Base-by-base conservation (phyloP, 2,888 invertebrate genomes). In the Xestoiulus laeticollis region DNA sequence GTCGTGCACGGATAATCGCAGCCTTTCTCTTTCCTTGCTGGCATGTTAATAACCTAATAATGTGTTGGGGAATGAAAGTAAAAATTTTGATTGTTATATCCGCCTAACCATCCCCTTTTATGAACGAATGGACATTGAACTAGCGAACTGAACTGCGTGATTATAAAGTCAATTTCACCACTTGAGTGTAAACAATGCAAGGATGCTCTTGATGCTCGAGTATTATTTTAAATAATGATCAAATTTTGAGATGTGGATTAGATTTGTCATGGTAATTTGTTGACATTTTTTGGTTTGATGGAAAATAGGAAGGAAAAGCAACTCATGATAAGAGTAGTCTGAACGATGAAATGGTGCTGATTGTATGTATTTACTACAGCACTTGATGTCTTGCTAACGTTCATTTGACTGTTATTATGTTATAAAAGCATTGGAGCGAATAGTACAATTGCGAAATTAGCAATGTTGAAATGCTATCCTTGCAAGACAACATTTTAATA, bases 11-110 rank as follows among this genome's bases (percentile, higher is more conserved):
- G 12, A 10, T 26, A 68, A 68, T 68, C 26, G 68, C 12, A n/a
- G 68, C 68, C 26, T 68, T 68, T 68, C 68, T 68, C 68, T 68
- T 68, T 68, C 68, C 68, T 68, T 26, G 68, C 26, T 68, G 68
- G 68, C 14, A 68, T 68, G 68, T 26, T 68, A 68, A 68, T 68
- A 68, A 68, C 19, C 68, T 26, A 68, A n/a, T 26, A 68, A 68
- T 14, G 26, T 68, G 26, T 8, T 68, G 26, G 12, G 12, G 68
- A 6, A 68, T 68, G 68, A 68, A 68, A 68, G 68, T 68, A 26
- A 68, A 38, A 26, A 26, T 68, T 68, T 68, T 26, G 68, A 68
- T 68, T 68, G 68, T 68, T 68, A 68, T 68, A 68, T 68, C 68
- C 68, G 68, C 26, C 68, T 68, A 2, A 10, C 1, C 68, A 12